phyloP scores from a whole-genome alignment of 2,113 vertebrate species.

The Ptychochromis oligacanthus region DNA sequence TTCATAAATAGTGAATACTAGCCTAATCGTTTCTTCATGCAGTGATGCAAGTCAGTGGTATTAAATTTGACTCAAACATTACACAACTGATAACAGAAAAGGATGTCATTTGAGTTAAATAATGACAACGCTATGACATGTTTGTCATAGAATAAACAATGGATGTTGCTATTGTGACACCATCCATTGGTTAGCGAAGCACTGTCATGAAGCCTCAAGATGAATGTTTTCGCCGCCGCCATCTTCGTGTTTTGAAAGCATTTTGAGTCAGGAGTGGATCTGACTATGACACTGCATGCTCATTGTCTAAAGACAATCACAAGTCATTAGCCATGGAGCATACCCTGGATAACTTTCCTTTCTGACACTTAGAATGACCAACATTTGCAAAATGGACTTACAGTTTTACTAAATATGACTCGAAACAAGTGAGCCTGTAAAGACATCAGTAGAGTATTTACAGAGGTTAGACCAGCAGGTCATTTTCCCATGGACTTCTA shows the following conservation, averaged over 20 bases:
- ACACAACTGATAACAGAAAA: neutral
- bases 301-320: neutral
- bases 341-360: neutral
- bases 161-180: neutral
- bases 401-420: neutral
- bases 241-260: neutral
- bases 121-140: neutral
- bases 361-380: neutral
- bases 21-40: neutral
- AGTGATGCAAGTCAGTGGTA: neutral
- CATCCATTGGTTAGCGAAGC: neutral
- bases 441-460: too few species aligned
- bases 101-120: fast-evolving
- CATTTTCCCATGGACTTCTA: too few species aligned
- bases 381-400: neutral
- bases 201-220: fast-evolving
- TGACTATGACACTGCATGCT: fast-evolving
- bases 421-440: neutral
- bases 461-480: too few species aligned
- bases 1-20: neutral
- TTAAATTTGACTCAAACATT: neutral
- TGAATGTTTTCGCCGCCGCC: neutral
- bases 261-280: neutral
- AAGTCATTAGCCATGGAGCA: neutral
- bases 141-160: fast-evolving